Conservation (phyloP, 2,113 vertebrate genomes). For the Hypocryptadius cinnamomeus region DNA sequence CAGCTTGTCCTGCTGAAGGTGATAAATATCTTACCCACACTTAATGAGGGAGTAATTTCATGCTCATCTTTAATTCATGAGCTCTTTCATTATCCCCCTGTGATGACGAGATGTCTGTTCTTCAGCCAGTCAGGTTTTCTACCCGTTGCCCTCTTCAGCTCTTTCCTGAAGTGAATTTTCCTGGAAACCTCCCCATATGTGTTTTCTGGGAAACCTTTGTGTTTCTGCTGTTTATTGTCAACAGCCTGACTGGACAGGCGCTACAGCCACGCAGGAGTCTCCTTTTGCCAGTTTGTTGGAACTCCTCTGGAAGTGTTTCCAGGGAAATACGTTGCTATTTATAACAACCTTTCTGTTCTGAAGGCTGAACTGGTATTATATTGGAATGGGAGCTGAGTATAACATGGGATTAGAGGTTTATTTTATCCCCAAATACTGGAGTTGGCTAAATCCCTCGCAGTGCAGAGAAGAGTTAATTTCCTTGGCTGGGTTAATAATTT, state of each 20-base stretch:
- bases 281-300: neutral
- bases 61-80: neutral
- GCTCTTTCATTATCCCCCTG: neutral
- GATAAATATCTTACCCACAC: neutral
- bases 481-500: neutral
- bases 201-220: neutral
- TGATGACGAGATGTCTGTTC: neutral
- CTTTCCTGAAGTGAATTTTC: neutral
- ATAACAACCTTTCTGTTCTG: neutral
- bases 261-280: rapidly evolving
- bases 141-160: neutral
- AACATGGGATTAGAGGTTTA: neutral
- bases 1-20: neutral
- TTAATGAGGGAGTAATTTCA: neutral
- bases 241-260: rapidly evolving
- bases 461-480: neutral
- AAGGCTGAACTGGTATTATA: neutral
- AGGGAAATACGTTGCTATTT: neutral
- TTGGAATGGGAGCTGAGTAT: neutral
- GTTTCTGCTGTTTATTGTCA: neutral
- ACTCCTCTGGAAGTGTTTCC: neutral
- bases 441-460: neutral
- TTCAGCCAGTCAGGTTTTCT: neutral
- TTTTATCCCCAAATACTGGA: neutral
- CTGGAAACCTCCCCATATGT: neutral